Conservation (phyloP, 2,888 invertebrate species). For the Kuschelorhynchus macadamiae region DNA sequence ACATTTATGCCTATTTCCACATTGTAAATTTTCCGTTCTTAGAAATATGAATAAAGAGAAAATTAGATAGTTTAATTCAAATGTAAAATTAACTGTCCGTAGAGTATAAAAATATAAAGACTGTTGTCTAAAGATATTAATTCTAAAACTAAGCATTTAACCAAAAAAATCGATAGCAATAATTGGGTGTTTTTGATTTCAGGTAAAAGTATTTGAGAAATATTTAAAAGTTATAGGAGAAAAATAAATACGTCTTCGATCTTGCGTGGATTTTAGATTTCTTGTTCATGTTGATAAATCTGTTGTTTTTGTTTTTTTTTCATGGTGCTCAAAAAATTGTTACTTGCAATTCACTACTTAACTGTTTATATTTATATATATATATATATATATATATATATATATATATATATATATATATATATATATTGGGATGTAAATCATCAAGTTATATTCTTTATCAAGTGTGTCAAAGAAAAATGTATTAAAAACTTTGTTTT, state of each 20-base stretch:
- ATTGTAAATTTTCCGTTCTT: conserved; percentile 39
- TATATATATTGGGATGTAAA: no score
- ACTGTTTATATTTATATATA: no score
- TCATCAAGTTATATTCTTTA: no score
- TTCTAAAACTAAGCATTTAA: conserved; percentile 59
- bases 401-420: no score
- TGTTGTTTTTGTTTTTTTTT: neutral
- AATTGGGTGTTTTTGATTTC: conserved; percentile 61
- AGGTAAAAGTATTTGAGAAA: conserved; percentile 6
- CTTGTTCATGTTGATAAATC: neutral
- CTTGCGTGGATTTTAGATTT: neutral
- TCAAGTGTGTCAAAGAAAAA: no score
- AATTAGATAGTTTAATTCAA: conserved; percentile 57
- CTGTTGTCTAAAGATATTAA: conserved; percentile 60
- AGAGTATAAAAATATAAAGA: conserved; percentile 61
- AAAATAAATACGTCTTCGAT: neutral
- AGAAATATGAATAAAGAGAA: conserved; percentile 38
- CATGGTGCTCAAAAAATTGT: no score
- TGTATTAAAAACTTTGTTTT: no score
- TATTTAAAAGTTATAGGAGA: neutral
- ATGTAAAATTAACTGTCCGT: conserved; percentile 62
- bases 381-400: no score
- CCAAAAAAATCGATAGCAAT: conserved; percentile 64
- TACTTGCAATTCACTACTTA: no score
- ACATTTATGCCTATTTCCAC: conserved; percentile 25